Conservation (phyloP, 23 tunicate species). For the Botrylloides violaceus region DNA sequence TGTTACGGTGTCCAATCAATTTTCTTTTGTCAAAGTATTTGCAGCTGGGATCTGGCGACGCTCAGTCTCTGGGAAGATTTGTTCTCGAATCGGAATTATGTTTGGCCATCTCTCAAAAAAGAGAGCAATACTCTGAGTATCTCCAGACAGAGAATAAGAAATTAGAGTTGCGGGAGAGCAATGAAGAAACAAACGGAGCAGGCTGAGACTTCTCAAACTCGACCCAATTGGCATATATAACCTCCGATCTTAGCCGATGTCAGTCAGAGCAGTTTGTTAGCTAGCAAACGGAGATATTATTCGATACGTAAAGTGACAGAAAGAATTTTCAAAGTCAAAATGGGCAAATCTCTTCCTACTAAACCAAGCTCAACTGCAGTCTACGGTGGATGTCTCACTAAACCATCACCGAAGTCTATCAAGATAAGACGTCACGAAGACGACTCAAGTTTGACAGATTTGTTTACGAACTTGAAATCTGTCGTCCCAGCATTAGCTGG, state of each 20-base stretch:
- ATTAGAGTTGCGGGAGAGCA: too few relatives aligned
- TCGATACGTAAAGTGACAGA: too few relatives aligned
- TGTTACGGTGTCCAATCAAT: constrained; percentile 19
- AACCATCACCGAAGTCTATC: constrained; percentile 15
- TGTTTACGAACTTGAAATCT: constrained; percentile 34
- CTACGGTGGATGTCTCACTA: constrained; percentile 3
- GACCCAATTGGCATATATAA: too few relatives aligned
- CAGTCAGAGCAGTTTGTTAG: too few relatives aligned
- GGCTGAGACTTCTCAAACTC: too few relatives aligned
- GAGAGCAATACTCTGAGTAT: not conserved
- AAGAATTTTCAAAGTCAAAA: not conserved
- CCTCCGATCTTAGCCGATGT: too few relatives aligned
- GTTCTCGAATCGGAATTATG: not conserved
- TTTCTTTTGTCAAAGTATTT: constrained; percentile 18
- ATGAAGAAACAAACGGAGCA: too few relatives aligned
- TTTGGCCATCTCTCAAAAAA: constrained; percentile 5
- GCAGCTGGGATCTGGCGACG: constrained; percentile 34
- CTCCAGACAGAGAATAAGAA: not conserved
- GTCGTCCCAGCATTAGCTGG: constrained; percentile 32
- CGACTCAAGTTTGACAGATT: constrained; percentile 5
- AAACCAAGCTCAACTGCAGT: constrained; percentile 13
- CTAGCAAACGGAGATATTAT: too few relatives aligned
- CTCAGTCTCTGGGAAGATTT: constrained; percentile 27
- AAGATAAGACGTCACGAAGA: constrained; percentile 5
- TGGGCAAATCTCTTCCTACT: constrained; percentile 22